phyloP scores from a whole-genome alignment of 2,888 invertebrate species.

The Trissoscelio sp. region DNA sequence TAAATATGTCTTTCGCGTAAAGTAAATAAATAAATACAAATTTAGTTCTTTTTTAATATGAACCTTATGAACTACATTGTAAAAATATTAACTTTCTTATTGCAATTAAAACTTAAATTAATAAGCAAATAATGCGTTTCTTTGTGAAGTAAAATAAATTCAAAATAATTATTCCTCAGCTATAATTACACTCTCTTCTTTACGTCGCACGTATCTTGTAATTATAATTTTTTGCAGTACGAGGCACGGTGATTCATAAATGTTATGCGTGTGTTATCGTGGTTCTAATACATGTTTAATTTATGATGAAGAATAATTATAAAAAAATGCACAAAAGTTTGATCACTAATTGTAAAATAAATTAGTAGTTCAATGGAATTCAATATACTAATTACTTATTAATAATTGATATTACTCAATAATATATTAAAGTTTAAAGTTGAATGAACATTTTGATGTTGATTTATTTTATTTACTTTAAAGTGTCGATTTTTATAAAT shows the following conservation, averaged over 20 bases:
- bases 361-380: too few species aligned
- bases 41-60: too few species aligned
- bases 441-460: too few species aligned
- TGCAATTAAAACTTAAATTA: background rate
- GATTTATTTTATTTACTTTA: background rate
- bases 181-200: slow-evolving; percentile 20
- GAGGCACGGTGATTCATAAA: slow-evolving; percentile 5
- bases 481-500: background rate
- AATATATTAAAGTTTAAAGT: too few species aligned
- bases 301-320: background rate
- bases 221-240: slow-evolving; percentile 11
- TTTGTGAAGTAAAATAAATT: background rate
- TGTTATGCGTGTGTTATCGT: background rate
- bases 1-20: background rate
- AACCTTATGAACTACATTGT: too few species aligned
- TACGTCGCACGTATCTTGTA: slow-evolving; percentile 7
- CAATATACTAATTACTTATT: too few species aligned
- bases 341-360: too few species aligned
- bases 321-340: too few species aligned
- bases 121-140: slow-evolving; percentile 17
- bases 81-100: background rate
- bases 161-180: slow-evolving; percentile 20
- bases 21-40: background rate
- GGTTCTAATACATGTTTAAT: background rate
- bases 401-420: too few species aligned